These are phyloP conservation scores for Phalacrocorax carbo DNA, from an alignment of 2,113 vertebrate genomes.

Conservation along the genomic window DNA sequence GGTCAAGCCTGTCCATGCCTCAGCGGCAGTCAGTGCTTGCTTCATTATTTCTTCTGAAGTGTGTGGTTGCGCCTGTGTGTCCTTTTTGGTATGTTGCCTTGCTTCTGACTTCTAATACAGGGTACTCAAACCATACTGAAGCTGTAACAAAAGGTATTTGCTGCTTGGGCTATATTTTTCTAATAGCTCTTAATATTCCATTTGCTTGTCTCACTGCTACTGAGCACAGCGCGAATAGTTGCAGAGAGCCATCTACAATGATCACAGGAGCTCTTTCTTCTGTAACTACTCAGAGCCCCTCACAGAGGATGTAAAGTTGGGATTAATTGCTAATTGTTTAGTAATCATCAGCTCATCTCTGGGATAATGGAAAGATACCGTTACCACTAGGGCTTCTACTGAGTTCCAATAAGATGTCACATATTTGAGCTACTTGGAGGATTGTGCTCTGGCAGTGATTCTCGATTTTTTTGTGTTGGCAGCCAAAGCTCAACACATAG, in stretches of 20 bases:
- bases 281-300: not conserved
- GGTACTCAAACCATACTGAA: not conserved
- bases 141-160: not conserved
- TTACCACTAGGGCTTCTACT: not conserved
- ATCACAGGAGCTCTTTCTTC: not conserved
- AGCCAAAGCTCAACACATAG: not conserved
- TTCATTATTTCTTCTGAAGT: not conserved
- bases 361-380: not conserved
- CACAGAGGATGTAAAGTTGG: not conserved
- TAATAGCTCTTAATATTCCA: not conserved
- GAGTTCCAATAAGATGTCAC: not conserved
- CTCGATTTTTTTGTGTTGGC: not conserved
- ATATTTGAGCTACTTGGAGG: not conserved
- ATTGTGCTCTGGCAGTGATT: not conserved
- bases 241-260: not conserved
- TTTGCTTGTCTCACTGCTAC: not conserved
- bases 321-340: conserved; percentile 17
- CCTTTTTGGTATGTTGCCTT: not conserved
- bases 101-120: not conserved
- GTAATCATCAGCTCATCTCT: not conserved
- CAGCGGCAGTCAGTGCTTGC: not conserved
- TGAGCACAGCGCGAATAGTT: not conserved
- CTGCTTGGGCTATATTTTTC: not conserved
- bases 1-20: not conserved
- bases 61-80: not conserved